Evolutionary conservation across 2,797 vertebrate genomes (phyloP), one percentile per base, ranked within the genome.

Genomic region (Megalops cyprinoides): DNA sequence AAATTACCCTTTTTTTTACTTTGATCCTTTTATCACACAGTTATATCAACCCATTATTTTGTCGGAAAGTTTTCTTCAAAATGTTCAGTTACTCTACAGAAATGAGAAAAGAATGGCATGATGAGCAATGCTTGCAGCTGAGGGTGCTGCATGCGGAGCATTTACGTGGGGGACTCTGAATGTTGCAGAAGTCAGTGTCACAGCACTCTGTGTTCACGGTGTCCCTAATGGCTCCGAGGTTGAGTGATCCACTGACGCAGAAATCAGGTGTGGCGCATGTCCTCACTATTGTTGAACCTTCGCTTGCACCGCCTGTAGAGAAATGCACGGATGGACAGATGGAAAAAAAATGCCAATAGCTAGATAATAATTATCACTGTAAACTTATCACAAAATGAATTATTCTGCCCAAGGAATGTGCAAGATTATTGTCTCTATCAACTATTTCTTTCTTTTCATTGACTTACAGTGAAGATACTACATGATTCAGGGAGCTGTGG

Each of bases 141-240:
- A n/a, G n/a, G n/a, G n/a, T n/a, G n/a, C n/a, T n/a, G n/a, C 6
- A 79, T 4, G 37, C 31, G 23, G 56, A 28, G 60, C 5, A 58
- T n/a, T 87, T 88, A 93, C 92, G 88, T 3, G 84, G 51, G 5
- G 34, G 15, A 9, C 0, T 0, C 1, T 74, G 1, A 6, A 0
- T 3, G 84, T 92, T 94, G 86, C 92, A 94, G 14, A 84, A 78
- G 0, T 85, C 39, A 0, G 84, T 1, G 62, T 0, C 14, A 83
- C 93, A 94, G 65, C 92, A 93, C 1, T 58, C 25, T 58, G 0
- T 82, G 31, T 9, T 74, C 0, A 88, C 0, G 0, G 46, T 0
- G 0, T n/a, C 71, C 76, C n/a, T 82, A 34, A 0, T 0, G 0
- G 25, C 0, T 79, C 89, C 92, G 51, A 76, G 81, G 81, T 90